Evolutionary conservation across 2,888 invertebrate genomes (phyloP).

Genomic region (Brachypterus glaber): DNA sequence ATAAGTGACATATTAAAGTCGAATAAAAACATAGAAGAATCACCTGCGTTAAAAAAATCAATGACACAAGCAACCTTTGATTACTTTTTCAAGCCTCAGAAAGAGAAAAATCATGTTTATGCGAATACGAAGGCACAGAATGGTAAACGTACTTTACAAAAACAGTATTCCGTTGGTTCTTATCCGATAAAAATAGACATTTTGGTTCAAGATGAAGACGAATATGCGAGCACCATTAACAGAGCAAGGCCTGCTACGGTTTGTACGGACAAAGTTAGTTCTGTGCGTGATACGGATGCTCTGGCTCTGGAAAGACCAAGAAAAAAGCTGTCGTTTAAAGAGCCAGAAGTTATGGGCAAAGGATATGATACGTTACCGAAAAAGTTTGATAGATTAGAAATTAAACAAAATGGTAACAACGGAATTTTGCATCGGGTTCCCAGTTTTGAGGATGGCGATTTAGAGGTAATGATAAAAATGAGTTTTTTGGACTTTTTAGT

Average conservation of each 20-base stretch:
- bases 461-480: slow-evolving; percentile 44
- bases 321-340: slow-evolving; percentile 80
- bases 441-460: slow-evolving; percentile 51
- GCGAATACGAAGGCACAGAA: slow-evolving; percentile 21
- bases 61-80: slow-evolving; percentile 42
- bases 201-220: slow-evolving; percentile 24
- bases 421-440: slow-evolving; percentile 33
- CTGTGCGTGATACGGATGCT: slow-evolving; percentile 38
- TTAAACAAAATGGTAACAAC: slow-evolving; percentile 18
- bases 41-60: slow-evolving; percentile 29
- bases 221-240: slow-evolving; percentile 23
- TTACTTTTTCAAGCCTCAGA: slow-evolving; percentile 39
- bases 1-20: slow-evolving; percentile 42
- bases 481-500: no score
- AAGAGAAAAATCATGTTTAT: slow-evolving; percentile 34
- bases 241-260: slow-evolving; percentile 33
- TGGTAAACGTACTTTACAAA: slow-evolving; percentile 28
- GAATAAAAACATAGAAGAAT: slow-evolving; percentile 30
- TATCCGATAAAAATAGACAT: slow-evolving; percentile 35
- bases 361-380: slow-evolving; percentile 3
- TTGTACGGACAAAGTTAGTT: slow-evolving; percentile 33
- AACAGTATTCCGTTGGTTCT: slow-evolving; percentile 36
- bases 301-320: slow-evolving; percentile 55
- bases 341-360: slow-evolving; percentile 62
- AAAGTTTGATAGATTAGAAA: slow-evolving; percentile 15